Conservation (phyloP, 2,888 invertebrate genomes). For the Thymelicus acteon region DNA sequence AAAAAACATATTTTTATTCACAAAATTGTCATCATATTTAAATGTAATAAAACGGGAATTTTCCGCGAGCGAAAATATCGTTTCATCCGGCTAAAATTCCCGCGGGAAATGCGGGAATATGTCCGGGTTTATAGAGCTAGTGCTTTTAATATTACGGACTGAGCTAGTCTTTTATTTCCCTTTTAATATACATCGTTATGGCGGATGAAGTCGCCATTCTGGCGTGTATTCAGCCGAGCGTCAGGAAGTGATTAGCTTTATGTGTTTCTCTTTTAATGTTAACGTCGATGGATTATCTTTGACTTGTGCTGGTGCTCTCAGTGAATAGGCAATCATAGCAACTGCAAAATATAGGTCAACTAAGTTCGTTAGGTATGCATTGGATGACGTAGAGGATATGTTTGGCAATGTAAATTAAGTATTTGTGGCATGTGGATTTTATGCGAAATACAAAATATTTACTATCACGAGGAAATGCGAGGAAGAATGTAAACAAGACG, state of each 20-base stretch:
- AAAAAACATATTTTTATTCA: slow-evolving; percentile 31
- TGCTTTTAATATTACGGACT: slow-evolving; percentile 39
- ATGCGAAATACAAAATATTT: background rate
- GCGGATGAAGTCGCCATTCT: slow-evolving; percentile 17
- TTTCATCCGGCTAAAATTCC: slow-evolving; percentile 17
- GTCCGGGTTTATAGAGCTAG: slow-evolving; percentile 37
- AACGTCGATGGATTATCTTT: slow-evolving; percentile 12
- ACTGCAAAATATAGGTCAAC: slow-evolving; percentile 1
- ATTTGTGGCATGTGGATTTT: background rate
- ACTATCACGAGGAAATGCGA: too few relatives aligned
- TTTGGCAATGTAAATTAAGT: background rate
- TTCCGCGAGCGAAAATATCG: slow-evolving; percentile 20
- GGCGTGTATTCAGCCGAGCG: slow-evolving; percentile 19
- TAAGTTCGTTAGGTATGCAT: slow-evolving; percentile 12
- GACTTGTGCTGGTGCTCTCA: background rate
- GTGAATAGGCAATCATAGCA: slow-evolving; percentile 14
- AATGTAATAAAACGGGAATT: slow-evolving; percentile 38
- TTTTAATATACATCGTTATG: slow-evolving; percentile 37
- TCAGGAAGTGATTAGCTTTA: slow-evolving; percentile 26
- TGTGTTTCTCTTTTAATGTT: slow-evolving; percentile 24
- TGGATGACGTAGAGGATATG: background rate
- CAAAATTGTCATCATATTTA: slow-evolving; percentile 38
- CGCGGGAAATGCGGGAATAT: slow-evolving; percentile 21
- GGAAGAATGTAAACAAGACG: too few relatives aligned
- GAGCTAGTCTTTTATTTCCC: slow-evolving; percentile 36